These are phyloP conservation scores for Drepana falcataria DNA, from an alignment of 2,888 invertebrate genomes.

Conservation along the genomic window DNA sequence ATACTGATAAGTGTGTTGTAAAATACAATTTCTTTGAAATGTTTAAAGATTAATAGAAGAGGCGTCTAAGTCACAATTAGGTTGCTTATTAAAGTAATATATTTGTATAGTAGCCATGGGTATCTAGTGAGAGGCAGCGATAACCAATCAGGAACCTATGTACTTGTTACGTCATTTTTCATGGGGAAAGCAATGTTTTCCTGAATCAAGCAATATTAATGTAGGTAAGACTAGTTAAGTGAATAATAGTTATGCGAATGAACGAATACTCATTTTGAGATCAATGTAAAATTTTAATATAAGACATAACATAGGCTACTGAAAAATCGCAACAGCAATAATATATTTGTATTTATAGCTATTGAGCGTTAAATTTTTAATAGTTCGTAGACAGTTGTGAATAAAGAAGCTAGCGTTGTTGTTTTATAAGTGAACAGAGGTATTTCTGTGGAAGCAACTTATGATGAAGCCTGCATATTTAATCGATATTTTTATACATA, in stretches of 20 bases:
- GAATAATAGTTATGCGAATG: conserved; percentile 55
- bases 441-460: conserved; percentile 47
- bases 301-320: conserved; percentile 30
- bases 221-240: conserved; percentile 60
- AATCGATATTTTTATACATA: conserved; percentile 14
- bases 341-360: conserved; percentile 78
- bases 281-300: conserved; percentile 65
- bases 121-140: too few relatives aligned
- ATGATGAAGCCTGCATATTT: conserved; percentile 22
- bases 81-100: too few relatives aligned
- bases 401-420: conserved; percentile 70
- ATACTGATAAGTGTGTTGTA: too few relatives aligned
- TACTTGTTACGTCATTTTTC: conserved; percentile 60
- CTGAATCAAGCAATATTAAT: conserved; percentile 76
- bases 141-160: conserved; percentile 15
- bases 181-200: conserved; percentile 63
- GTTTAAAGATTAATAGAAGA: conserved; percentile 25
- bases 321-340: conserved; percentile 75
- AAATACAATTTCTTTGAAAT: too few relatives aligned
- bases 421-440: conserved; percentile 61
- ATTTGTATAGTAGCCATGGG: too few relatives aligned
- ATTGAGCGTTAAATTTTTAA: conserved; percentile 77
- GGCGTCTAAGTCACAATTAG: too few relatives aligned
- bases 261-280: conserved; percentile 75
- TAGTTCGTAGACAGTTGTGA: conserved; percentile 71